Evolutionary conservation across 2,797 vertebrate genomes (phyloP), one percentile per base, ranked within the genome.

Genomic region (Malurus leucopterus): DNA sequence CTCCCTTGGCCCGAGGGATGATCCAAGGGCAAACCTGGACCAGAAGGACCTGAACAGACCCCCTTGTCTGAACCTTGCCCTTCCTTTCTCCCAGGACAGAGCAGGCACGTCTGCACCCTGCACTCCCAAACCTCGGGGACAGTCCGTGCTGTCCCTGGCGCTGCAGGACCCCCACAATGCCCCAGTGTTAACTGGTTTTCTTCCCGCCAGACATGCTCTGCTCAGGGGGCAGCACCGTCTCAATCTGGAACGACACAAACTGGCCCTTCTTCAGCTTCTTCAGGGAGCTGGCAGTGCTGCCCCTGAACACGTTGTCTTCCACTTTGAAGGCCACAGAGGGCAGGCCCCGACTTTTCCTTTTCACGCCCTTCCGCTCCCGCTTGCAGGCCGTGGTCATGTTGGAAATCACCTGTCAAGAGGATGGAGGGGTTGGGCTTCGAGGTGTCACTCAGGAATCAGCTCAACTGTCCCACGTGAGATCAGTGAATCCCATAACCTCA

Each of bases 341-440:
- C 58, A 96, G 64, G 58, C 88, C 96, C 32, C 95, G 97, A 2
- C 91, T 61, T 91, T 95, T 97, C 72, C 97, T 97, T 41, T 98
- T 98, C 54, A 91, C 38, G 1, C 94, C 97, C 85, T 97, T 99
- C 91, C 97, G 97, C 76, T 98, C 97, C 82, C 95, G 96, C 92
- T 98, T 98, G 95, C 98, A 98, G 49, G 98, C 97, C 3, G 97
- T 75, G 43, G 97, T 97, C 97, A 98, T 97, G 88, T 98, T 99
- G 80, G 98, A 95, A 1, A 98, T 95, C n/a, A 98, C 98, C 98
- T 99, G 94, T 2, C 88, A 86, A 85, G 73, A 64, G 79, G 62
- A 51, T 6, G 20, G 32, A 61, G n/a, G 15, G 34, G 24, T 3
- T 34, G 51, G 57, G 79, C 65, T 49, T 64, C 0, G 3, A 51